phyloP scores from a whole-genome alignment of 2,888 invertebrate species.

The Morpho achilles region DNA sequence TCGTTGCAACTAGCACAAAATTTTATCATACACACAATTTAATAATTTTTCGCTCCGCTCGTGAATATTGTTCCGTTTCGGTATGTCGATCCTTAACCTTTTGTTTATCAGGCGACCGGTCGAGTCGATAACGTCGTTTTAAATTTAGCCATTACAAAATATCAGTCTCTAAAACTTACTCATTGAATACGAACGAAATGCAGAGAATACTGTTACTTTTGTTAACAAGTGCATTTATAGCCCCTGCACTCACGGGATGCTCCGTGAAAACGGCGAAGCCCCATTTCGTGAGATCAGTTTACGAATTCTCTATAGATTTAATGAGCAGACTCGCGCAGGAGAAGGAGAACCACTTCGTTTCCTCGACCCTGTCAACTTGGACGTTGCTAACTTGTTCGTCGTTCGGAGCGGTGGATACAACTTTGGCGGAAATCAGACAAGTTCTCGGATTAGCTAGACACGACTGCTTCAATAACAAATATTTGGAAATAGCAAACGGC shows the following conservation, averaged over 20 bases:
- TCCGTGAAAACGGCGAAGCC: constrained; percentile 28
- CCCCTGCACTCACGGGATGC: constrained; percentile 33
- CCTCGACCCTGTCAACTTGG: constrained; percentile 60
- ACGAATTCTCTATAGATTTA: constrained; percentile 37
- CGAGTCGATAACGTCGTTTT: constrained; percentile 24
- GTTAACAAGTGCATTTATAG: constrained; percentile 29
- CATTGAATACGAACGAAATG: constrained; percentile 28
- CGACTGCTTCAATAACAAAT: constrained; percentile 54
- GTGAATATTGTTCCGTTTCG: no score
- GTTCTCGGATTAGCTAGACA: constrained; percentile 46
- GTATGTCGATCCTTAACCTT: constrained; percentile 13
- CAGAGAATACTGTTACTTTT: constrained; percentile 22
- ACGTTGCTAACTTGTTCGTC: constrained; percentile 49
- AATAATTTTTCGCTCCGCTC: no score
- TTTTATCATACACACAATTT: no score
- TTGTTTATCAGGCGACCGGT: constrained; percentile 18
- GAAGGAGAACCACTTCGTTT: constrained; percentile 57
- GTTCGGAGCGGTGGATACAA: constrained; percentile 49
- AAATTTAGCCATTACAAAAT: constrained; percentile 4
- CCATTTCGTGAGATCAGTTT: constrained; percentile 33
- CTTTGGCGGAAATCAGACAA: constrained; percentile 44
- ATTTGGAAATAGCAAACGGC: constrained; percentile 42
- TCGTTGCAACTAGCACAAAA: no score
- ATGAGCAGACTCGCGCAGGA: constrained; percentile 39
- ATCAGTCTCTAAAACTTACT: constrained; percentile 19